A percentile compares a stretch with the other conserved stretches of the same genome.
Evolutionary conservation across 2,888 invertebrate genomes (phyloP).

Genomic region (Sepiola atlantica): DNA sequence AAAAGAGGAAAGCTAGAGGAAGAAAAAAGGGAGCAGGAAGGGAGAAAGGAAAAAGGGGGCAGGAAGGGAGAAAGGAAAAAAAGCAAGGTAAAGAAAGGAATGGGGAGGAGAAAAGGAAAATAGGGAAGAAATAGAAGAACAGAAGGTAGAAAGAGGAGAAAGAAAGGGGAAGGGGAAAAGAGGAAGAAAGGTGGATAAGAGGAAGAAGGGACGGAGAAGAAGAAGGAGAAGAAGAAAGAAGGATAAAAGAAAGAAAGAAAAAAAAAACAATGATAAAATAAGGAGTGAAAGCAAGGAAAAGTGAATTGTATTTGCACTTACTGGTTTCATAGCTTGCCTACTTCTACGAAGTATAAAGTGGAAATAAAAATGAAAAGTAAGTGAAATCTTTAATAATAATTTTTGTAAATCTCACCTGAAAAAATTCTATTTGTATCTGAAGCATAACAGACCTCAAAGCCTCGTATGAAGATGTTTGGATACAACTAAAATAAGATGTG

Average conservation of each 20-base stretch:
- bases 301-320: no score
- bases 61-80: rapidly evolving
- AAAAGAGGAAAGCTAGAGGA: neutral
- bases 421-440: no score
- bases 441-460: no score
- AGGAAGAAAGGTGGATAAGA: neutral
- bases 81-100: neutral
- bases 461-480: no score
- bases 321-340: no score
- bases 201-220: neutral
- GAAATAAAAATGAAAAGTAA: no score
- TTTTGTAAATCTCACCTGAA: no score
- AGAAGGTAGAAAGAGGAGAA: neutral
- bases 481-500: no score
- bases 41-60: neutral
- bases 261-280: no score
- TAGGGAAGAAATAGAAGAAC: no score
- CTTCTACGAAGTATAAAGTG: no score
- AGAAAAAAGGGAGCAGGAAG: neutral
- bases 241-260: neutral
- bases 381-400: no score
- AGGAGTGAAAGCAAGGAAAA: neutral
- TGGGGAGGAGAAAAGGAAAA: neutral
- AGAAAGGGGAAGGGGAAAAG: neutral
- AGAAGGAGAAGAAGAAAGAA: neutral